Evolutionary conservation across 2,888 invertebrate genomes (phyloP), one percentile per base, ranked within the genome.

Genomic region (Cosmorhoe ocellata): DNA sequence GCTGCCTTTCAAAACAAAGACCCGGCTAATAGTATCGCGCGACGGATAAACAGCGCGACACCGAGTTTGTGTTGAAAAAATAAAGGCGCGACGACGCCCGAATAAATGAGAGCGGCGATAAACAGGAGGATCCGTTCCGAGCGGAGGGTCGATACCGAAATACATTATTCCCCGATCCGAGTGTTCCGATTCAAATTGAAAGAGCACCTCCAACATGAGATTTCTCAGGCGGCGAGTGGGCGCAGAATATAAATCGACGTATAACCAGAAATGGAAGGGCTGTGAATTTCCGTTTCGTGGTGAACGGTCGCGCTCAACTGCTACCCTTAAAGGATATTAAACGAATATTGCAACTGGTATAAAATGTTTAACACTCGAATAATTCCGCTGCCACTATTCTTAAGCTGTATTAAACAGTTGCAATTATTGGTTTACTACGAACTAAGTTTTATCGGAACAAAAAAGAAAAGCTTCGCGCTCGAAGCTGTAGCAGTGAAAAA

Each of bases 171-270:
- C 83, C 86, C 88, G 89, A 88, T 86, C 86, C 84, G 84, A 89
- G 87, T 87, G 89, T 89, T 89, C 88, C 89, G 89, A 88, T 90
- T 90, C 89, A 90, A 90, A 90, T 90, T 89, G 90, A 90, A 90
- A 90, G 90, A 90, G 90, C 90, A 88, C 88, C 88, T 86, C 83
- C 85, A 84, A 89, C 90, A 88, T 85, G 86, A 90, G 89, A 90
- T 90, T 89, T 88, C 87, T 89, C 83, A 84, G 89, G 78, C 88
- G 84, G 87, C 85, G 88, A 88, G 87, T 88, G 86, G 87, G 88
- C 84, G 81, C 85, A 82, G 89, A 90, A 90, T 89, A 90, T 90
- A 90, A 89, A 90, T 90, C 87, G 88, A 79, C 87, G 83, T 83
- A 90, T 90, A 90, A 88, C 87, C 83, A 85, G 86, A 83, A 85